Evolutionary conservation across 2,113 vertebrate species (phyloP).

Genomic region (Formicarius rufipectus): DNA sequence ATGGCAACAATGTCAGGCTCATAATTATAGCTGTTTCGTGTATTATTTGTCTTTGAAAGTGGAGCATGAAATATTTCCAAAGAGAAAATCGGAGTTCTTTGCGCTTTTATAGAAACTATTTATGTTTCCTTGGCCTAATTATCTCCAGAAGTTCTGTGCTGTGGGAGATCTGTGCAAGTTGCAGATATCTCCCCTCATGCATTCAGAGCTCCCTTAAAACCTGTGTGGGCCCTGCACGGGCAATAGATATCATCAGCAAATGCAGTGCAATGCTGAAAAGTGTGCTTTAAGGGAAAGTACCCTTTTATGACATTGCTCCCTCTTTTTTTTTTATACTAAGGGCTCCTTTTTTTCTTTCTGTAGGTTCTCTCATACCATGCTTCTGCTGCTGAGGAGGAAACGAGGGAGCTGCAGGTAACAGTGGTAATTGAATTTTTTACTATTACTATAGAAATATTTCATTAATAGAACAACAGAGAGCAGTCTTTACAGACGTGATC

Average conservation of each 20-base stretch:
- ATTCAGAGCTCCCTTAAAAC: not conserved
- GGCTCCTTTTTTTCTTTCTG: not conserved
- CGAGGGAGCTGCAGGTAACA: conserved; percentile 91
- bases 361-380: conserved; percentile 97
- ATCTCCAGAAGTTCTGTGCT: conserved; percentile 8
- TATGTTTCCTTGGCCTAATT: not conserved
- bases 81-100: conserved; percentile 1
- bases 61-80: not conserved
- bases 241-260: not conserved
- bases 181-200: not conserved
- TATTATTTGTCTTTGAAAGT: conserved; percentile 44
- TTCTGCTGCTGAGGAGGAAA: conserved; percentile 91
- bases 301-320: not conserved
- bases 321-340: not conserved
- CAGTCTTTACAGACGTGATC: not conserved
- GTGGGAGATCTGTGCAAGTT: not conserved
- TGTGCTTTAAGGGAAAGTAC: not conserved
- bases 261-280: not conserved
- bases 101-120: conserved; percentile 22
- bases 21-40: not conserved
- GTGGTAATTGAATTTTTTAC: conserved; percentile 80
- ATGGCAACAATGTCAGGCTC: not conserved
- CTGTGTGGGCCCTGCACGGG: not conserved
- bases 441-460: not conserved
- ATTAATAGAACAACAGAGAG: not conserved